Evolutionary conservation across 2,797 vertebrate genomes (phyloP), one percentile per base, ranked within the genome.

Genomic region (Emydoidea blandingii): DNA sequence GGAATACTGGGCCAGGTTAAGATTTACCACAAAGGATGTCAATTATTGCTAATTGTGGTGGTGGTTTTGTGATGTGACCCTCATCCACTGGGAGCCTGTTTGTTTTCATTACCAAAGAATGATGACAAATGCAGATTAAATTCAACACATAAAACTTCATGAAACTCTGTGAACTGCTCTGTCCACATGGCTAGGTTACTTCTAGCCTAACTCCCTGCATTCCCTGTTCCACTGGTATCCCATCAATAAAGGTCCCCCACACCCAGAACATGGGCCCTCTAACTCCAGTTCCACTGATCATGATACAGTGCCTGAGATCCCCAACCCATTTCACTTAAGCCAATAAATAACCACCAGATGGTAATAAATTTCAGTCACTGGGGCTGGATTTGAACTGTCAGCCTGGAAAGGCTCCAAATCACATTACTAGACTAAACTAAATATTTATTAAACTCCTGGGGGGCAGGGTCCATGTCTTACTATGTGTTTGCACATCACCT

Each of bases 381-480:
- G 86, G 82, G 92, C 83, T 95, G 81, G 83, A 86, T 78, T 91
- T 89, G 56, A 59, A 59, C 41, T 12, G 31, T 44, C 83, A 91
- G 84, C 86, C 74, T 96, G 86, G 68, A 91, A 85, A 89, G 86
- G 92, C 94, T 85, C 83, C 86, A 68, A 95, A 94, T 92, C 91
- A 87, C 56, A 18, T 84, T 90, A 93, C 94, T 92, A 94, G 84
- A 68, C 83, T 81, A 92, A 95, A 94, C 94, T 95, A 97, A 97
- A 97, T 95, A 97, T 97, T 97, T 96, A 92, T 93, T 91, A 97
- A 96, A 89, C 91, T 87, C 90, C 81, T 74, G 81, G 84, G 93
- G 94, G 65, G 76, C 94, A 97, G 96, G 94, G 96, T 96, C 92
- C 95, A 86, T 3, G 21, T 93, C 88, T 91, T 92, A 82, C 87